These are phyloP conservation scores for Panorpa germanica DNA, from an alignment of 2,888 invertebrate species.

Conservation along the genomic window DNA sequence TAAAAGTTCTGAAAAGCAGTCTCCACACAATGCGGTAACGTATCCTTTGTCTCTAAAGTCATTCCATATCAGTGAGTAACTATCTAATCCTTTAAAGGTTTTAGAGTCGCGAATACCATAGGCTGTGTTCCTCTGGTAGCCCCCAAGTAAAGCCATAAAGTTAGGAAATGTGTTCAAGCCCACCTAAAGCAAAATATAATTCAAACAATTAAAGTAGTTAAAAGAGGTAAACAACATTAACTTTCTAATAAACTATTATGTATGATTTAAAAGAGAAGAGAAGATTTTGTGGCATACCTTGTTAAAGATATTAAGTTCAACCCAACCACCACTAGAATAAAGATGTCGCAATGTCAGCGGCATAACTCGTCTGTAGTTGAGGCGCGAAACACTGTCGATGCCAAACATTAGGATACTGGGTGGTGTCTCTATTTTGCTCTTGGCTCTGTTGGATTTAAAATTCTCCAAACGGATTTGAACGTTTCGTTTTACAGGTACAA, in stretches of 20 bases:
- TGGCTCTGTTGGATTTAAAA: constrained; percentile 12
- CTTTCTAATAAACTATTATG: too few relatives aligned
- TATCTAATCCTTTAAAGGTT: constrained; percentile 36
- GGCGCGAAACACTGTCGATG: constrained; percentile 67
- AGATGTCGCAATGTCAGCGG: constrained; percentile 49
- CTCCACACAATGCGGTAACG: constrained; percentile 65
- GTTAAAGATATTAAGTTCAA: constrained; percentile 54
- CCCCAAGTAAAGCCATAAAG: constrained; percentile 63
- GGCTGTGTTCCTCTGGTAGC: constrained; percentile 30
- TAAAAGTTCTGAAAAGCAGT: too few relatives aligned
- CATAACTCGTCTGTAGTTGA: constrained; percentile 59
- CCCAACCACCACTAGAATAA: constrained; percentile 44
- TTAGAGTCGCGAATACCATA: constrained; percentile 29
- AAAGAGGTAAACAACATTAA: too few relatives aligned
- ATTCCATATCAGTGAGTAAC: constrained; percentile 61
- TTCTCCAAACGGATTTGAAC: constrained; percentile 25
- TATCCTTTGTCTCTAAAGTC: constrained; percentile 50
- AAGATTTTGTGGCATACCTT: constrained; percentile 26
- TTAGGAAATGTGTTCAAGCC: constrained; percentile 87
- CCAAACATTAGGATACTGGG: constrained; percentile 61
- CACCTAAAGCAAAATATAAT: constrained; percentile 37
- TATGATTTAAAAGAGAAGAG: too few relatives aligned
- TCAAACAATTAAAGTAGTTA: too few relatives aligned
- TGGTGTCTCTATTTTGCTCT: too few relatives aligned
- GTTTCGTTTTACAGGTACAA: constrained; percentile 28